phyloP scores from a whole-genome alignment of 2,888 invertebrate genomes.

The Metacarcinus magister region DNA sequence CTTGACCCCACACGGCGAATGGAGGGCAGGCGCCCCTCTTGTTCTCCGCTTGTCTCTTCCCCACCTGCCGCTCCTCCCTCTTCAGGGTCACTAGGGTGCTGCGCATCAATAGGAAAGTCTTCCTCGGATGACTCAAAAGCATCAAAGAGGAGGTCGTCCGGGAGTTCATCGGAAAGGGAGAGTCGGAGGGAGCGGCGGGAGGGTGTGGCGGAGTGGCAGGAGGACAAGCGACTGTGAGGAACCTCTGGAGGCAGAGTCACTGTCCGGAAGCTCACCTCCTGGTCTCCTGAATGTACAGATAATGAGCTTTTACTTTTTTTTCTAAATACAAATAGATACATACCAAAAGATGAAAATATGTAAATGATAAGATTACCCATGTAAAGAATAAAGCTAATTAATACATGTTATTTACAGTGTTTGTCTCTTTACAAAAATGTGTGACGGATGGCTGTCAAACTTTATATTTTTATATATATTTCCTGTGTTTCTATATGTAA shows the following conservation, averaged over 20 bases:
- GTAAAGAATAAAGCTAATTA: too few species aligned
- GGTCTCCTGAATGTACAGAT: conserved; percentile 74
- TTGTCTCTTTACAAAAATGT: neutral
- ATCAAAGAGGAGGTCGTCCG: conserved; percentile 80
- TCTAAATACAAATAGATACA: neutral
- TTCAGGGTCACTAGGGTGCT: conserved; percentile 69
- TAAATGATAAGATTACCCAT: too few species aligned
- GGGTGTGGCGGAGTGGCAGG: conserved; percentile 69
- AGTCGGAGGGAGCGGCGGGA: conserved; percentile 75
- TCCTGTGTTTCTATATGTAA: neutral
- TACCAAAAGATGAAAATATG: too few species aligned
- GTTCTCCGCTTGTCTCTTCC: neutral
- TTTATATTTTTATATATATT: neutral
- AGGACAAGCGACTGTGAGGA: conserved; percentile 72
- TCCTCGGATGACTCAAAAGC: conserved; percentile 81
- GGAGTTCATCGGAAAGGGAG: conserved; percentile 80
- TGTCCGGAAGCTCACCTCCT: conserved; percentile 82
- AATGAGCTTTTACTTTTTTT: neutral
- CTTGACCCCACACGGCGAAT: conserved; percentile 80
- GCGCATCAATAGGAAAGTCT: conserved; percentile 76
- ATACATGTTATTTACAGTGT: neutral
- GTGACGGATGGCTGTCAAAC: neutral
- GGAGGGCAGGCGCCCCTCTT: conserved; percentile 64
- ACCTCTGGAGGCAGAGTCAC: conserved; percentile 81
- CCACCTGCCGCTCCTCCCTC: conserved; percentile 49